These are phyloP conservation scores for Podiceps cristatus DNA, from an alignment of 2,113 vertebrate species.

Conservation along the genomic window DNA sequence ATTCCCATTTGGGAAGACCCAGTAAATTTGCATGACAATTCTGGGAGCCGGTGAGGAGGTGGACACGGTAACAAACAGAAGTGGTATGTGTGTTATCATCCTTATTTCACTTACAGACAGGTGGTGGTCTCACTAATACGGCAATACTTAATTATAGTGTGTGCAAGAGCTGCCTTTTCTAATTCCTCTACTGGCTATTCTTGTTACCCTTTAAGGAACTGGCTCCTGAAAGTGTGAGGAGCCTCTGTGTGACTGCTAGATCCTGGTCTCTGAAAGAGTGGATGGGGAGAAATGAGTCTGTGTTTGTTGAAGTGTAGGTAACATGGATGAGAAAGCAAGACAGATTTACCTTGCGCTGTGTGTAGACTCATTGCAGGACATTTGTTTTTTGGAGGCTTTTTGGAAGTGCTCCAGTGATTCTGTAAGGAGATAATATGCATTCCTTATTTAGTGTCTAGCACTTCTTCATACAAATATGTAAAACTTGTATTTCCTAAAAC, in stretches of 20 bases:
- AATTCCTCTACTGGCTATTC: neutral
- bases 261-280: neutral
- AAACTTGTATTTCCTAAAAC: neutral
- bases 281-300: neutral
- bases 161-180: neutral
- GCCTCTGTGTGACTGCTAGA: too few relatives aligned
- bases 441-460: neutral
- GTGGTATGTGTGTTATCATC: too few relatives aligned
- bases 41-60: neutral
- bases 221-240: neutral
- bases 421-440: neutral
- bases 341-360: neutral
- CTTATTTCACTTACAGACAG: neutral
- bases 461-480: neutral
- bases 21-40: neutral
- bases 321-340: neutral
- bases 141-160: neutral
- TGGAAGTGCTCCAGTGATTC: neutral
- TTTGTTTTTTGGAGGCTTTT: neutral
- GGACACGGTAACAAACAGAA: neutral
- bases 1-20: neutral
- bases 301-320: rapidly evolving
- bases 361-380: neutral
- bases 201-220: neutral
- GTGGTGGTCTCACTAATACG: neutral